Conservation (phyloP, 2,113 vertebrate species). For the Ptychochromis oligacanthus region DNA sequence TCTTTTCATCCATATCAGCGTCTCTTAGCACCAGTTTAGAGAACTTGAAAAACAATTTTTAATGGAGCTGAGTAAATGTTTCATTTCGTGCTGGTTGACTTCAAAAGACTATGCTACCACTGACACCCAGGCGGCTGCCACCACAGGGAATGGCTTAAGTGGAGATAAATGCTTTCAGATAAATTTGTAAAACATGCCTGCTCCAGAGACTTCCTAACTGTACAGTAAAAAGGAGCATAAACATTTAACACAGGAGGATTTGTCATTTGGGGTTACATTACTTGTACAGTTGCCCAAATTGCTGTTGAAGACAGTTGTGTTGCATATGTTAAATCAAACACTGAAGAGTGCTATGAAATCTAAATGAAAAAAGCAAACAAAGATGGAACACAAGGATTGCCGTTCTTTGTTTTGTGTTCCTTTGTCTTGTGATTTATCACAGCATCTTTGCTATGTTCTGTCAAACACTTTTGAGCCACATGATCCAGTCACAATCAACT, state of each 20-base stretch:
- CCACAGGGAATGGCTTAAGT: constrained; percentile 30
- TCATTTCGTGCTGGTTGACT: constrained; percentile 12
- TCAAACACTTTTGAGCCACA: constrained; percentile 14
- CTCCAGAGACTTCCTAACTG: not conserved
- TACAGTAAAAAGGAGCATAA: not conserved
- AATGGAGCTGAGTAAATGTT: constrained; percentile 28
- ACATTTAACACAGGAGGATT: not conserved
- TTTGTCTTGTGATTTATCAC: constrained; percentile 13
- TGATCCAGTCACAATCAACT: not conserved
- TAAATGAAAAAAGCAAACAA: not conserved
- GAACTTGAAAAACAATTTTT: not conserved
- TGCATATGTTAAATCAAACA: not conserved
- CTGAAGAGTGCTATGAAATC: not conserved
- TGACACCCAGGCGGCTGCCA: not conserved
- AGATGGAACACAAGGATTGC: not conserved
- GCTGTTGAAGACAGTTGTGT: not conserved
- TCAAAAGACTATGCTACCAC: constrained; percentile 12
- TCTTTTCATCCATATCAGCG: not conserved
- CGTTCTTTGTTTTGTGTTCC: not conserved
- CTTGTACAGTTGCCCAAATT: constrained; percentile 7
- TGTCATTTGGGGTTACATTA: not conserved
- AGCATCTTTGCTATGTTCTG: constrained; percentile 11
- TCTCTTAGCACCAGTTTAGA: not conserved
- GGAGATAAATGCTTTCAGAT: constrained; percentile 25
- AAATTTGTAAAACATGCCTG: constrained; percentile 8